Percentiles rank a stretch among this genome's conserved stretches.
phyloP scores from a whole-genome alignment of 2,888 invertebrate species.

The Dryococelus australis region DNA sequence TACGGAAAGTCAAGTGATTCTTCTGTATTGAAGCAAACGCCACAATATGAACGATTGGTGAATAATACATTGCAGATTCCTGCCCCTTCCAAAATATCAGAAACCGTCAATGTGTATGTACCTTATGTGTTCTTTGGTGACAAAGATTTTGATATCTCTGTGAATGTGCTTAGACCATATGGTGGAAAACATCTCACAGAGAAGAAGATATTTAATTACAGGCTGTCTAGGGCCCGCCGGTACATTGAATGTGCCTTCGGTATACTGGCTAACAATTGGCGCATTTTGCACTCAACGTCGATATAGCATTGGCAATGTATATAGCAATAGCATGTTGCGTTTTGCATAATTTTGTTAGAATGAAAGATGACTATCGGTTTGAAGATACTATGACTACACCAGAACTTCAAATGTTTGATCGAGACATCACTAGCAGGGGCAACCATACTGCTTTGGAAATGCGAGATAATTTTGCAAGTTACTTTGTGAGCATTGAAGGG shows the following conservation, averaged over 20 bases:
- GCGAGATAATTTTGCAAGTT: background rate
- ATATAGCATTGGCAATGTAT: background rate
- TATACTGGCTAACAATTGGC: background rate
- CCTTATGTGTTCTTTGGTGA: background rate
- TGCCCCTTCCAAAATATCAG: background rate
- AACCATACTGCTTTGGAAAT: background rate
- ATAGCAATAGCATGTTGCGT: background rate
- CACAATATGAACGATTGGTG: too few species aligned
- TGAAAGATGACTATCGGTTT: background rate
- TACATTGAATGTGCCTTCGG: background rate
- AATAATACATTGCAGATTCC: too few species aligned
- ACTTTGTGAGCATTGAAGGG: background rate
- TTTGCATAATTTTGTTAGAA: background rate
- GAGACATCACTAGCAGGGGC: background rate
- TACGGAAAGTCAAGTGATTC: background rate
- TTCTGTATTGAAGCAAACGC: background rate
- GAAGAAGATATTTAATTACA: constrained; percentile 18
- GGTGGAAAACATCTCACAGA: too few species aligned
- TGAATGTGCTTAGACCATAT: background rate
- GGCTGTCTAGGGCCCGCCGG: background rate
- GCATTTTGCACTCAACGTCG: background rate
- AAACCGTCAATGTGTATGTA: background rate
- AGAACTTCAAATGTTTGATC: background rate
- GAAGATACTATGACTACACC: background rate
- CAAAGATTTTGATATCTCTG: background rate